Evolutionary conservation across 30 jellyfish, hydroid and myxozoan genomes (phyloP), one percentile per base, ranked within the genome.

Genomic region (Turritopsis rubra): DNA sequence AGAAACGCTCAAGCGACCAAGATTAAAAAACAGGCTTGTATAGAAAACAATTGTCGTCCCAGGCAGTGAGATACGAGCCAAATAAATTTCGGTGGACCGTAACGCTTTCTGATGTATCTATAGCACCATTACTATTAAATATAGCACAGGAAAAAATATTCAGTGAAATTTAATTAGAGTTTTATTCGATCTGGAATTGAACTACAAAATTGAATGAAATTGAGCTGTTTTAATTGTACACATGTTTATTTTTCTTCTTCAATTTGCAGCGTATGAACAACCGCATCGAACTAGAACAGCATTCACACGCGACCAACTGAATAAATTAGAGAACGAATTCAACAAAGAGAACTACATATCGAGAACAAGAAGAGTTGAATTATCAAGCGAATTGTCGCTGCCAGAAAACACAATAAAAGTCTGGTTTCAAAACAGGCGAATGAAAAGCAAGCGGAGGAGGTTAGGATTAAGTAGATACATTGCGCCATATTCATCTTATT

Each of bases 251-350:
- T 41, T 3, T 41, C 13, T 41, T 5, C 13, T 41, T 41, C 9
- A 5, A 3, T 68, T 68, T 26, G 30, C 16, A 22, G 29, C 60
- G 13, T 41, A 41, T 41, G 60, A 41, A 41, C 82, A 74, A 74
- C 65, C 82, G 27, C 97, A 89, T 60, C 89, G 97, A 78, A 89
- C 97, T 26, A 87, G 97, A 19, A 89, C 97, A 41, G 97, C 97
- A 17, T 89, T 89, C 79, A 89, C 97, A 26, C 71, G 97, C 1
- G 97, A 89, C 30, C 97, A 89, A 79, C 89, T 89, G 1, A 82
- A 85, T 73, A 85, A 89, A 89, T 88, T 89, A 1, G 97, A 89
- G 77, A 89, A 85, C 28, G 97, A 89, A 89, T 89, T 89, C 70
- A 75, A 91, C 19, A 66, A 88, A 70, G 97, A 89, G 70, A 89